phyloP scores from a whole-genome alignment of 2,888 invertebrate genomes.

The Diaperis boleti region DNA sequence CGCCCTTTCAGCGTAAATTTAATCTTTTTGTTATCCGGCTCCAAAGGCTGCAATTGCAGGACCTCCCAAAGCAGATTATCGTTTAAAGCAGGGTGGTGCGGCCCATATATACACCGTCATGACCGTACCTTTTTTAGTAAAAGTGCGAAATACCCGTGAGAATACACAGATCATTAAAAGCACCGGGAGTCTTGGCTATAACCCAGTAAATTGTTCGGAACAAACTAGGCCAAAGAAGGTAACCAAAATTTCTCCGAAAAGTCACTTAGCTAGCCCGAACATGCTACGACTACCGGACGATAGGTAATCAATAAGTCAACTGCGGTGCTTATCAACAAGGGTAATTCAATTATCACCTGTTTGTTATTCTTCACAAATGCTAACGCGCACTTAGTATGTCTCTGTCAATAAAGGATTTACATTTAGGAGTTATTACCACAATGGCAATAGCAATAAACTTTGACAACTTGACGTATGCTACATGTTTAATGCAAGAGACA shows the following conservation, averaged over 20 bases:
- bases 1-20: conserved; percentile 10
- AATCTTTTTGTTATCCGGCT: conserved; percentile 8
- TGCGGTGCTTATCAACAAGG: conserved; percentile 30
- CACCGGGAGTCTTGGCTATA: neutral
- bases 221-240: conserved; percentile 21
- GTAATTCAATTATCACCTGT: conserved; percentile 40
- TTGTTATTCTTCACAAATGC: conserved; percentile 38
- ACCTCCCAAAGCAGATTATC: conserved; percentile 12
- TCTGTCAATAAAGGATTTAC: conserved; percentile 36
- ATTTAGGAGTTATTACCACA: conserved; percentile 38
- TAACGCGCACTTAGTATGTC: conserved; percentile 38
- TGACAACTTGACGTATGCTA: conserved; percentile 37
- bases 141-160: conserved; percentile 9
- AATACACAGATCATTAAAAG: conserved; percentile 7
- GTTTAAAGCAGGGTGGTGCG: conserved; percentile 1
- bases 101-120: neutral
- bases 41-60: conserved; percentile 7
- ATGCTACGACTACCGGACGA: conserved; percentile 23
- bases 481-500: conserved; percentile 39
- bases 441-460: conserved; percentile 39
- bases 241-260: conserved; percentile 27
- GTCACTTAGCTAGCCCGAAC: conserved; percentile 21
- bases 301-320: conserved; percentile 41
- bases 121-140: conserved; percentile 6
- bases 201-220: conserved; percentile 17